These are phyloP conservation scores for Acromyrmex heyeri DNA, from an alignment of 1,140 invertebrate species.

Conservation along the genomic window DNA sequence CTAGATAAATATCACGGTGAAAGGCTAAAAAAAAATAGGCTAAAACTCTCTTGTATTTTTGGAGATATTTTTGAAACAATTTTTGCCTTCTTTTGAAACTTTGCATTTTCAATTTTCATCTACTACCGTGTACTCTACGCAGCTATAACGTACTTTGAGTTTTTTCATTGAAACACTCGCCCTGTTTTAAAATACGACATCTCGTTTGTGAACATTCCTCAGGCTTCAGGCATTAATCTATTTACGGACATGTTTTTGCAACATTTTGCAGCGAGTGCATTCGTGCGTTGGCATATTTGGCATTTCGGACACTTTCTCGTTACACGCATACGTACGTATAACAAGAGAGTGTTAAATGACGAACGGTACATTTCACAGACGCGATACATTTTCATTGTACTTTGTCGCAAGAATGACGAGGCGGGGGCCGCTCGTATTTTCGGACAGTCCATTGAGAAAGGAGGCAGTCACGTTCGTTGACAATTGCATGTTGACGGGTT, in stretches of 20 bases:
- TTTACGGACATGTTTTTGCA: slow-evolving; percentile 18
- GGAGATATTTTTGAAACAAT: background rate
- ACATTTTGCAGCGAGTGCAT: background rate
- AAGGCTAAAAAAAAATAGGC: background rate
- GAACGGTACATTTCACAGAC: too few species aligned
- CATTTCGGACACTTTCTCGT: slow-evolving; percentile 35
- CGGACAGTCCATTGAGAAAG: slow-evolving; percentile 49
- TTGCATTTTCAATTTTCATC: background rate
- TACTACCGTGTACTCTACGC: background rate
- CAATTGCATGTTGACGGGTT: slow-evolving; percentile 29
- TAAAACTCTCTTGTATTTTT: background rate
- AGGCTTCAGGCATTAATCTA: background rate
- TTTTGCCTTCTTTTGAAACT: background rate
- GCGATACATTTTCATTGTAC: slow-evolving; percentile 28
- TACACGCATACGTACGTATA: slow-evolving; percentile 1
- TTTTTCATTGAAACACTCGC: background rate
- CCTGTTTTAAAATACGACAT: background rate
- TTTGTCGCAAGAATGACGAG: slow-evolving; percentile 24
- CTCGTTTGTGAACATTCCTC: slow-evolving; percentile 18
- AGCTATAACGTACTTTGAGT: background rate
- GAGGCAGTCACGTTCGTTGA: background rate
- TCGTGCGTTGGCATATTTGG: slow-evolving; percentile 20
- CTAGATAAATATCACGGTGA: too few species aligned
- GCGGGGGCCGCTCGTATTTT: slow-evolving; percentile 54
- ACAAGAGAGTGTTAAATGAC: slow-evolving; percentile 35